These are phyloP conservation scores for Halesus radiatus DNA, from an alignment of 1,140 invertebrate species.

Conservation along the genomic window DNA sequence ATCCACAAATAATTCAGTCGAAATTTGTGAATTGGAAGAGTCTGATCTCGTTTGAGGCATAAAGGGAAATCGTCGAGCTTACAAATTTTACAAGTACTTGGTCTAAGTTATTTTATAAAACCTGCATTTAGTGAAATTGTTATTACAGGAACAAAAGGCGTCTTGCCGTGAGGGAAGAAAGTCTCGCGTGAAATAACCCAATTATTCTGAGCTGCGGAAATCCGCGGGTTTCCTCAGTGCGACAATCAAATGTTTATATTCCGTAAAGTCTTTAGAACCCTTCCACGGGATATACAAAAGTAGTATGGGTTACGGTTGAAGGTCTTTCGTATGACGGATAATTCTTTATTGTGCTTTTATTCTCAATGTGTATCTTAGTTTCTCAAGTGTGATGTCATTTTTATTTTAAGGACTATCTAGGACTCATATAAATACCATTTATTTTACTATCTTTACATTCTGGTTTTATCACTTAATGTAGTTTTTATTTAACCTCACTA, in stretches of 20 bases:
- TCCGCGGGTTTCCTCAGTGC: conserved; percentile 18
- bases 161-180: neutral
- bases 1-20: neutral
- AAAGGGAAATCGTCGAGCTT: conserved; percentile 9
- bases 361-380: too few species aligned
- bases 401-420: too few species aligned
- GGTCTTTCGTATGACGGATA: too few species aligned
- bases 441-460: too few species aligned
- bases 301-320: too few species aligned
- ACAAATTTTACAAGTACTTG: conserved; percentile 16
- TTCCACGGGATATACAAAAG: neutral
- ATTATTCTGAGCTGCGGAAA: conserved; percentile 30
- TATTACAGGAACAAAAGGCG: conserved; percentile 32
- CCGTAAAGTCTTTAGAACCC: neutral
- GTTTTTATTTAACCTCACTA: too few species aligned
- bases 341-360: too few species aligned
- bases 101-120: conserved; percentile 30
- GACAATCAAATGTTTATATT: conserved; percentile 36
- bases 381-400: too few species aligned
- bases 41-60: neutral
- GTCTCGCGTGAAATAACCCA: conserved; percentile 29
- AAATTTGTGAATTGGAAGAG: conserved; percentile 29
- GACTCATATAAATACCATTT: too few species aligned
- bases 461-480: too few species aligned
- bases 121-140: conserved; percentile 21